phyloP scores from a whole-genome alignment of 2,888 invertebrate species.

The Campoplex capitator region DNA sequence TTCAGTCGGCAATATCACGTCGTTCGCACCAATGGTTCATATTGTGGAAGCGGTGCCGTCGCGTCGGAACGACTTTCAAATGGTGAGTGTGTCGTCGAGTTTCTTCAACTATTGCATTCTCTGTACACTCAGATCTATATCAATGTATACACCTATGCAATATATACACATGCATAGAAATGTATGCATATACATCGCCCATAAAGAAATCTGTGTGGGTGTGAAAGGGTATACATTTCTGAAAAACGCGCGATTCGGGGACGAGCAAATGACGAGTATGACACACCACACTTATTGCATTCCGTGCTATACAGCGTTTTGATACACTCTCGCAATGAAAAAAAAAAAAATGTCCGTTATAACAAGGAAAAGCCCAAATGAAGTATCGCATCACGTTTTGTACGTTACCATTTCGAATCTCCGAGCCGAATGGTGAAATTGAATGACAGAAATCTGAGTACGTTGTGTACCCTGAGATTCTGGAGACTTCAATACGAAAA shows the following conservation, averaged over 20 bases:
- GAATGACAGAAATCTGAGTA: constrained; percentile 2
- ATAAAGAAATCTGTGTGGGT: neutral
- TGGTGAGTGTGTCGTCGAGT: constrained; percentile 79
- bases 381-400: neutral
- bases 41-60: constrained; percentile 84
- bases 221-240: neutral
- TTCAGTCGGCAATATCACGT: constrained; percentile 68
- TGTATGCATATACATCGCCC: neutral
- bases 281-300: constrained; percentile 34
- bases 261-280: constrained; percentile 23
- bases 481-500: constrained; percentile 54
- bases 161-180: neutral
- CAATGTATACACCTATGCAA: neutral
- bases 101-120: constrained; percentile 45
- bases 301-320: constrained; percentile 3
- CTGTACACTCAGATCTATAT: constrained; percentile 7
- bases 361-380: neutral
- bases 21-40: constrained; percentile 83
- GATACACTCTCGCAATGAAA: constrained; percentile 1
- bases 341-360: neutral
- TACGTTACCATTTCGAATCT: neutral
- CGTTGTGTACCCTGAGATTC: neutral
- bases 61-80: constrained; percentile 84
- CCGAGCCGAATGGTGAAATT: constrained; percentile 13
- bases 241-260: constrained; percentile 4